Evolutionary conservation across 2,888 invertebrate genomes (phyloP).

Genomic region (Dysmachus trigonus): DNA sequence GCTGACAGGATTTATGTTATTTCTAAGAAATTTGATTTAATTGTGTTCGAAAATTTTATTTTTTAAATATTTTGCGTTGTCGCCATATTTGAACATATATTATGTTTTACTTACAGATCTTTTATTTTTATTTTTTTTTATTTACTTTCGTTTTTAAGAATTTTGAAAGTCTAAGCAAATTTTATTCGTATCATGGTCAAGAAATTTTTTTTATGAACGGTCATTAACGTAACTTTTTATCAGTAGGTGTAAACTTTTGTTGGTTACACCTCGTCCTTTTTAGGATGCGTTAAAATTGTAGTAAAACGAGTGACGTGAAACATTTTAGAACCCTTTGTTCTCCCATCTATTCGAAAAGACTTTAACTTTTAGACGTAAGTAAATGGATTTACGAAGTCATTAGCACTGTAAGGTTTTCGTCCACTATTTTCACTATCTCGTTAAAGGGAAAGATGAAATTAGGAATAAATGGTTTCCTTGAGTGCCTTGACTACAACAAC

Average conservation of each 20-base stretch:
- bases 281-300: too few species aligned
- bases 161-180: not conserved
- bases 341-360: not conserved
- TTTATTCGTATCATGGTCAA: not conserved
- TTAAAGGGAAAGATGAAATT: not conserved
- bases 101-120: not conserved
- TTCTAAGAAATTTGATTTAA: not conserved
- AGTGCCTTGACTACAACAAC: not conserved
- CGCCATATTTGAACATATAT: constrained; percentile 10
- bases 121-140: not conserved
- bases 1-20: constrained; percentile 21
- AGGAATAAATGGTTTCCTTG: not conserved
- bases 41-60: constrained; percentile 12
- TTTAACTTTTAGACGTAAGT: not conserved
- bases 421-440: not conserved
- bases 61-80: constrained; percentile 6
- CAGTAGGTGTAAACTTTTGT: too few species aligned
- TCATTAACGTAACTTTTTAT: not conserved
- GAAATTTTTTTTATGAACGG: not conserved
- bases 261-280: too few species aligned
- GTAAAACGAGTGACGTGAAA: not conserved
- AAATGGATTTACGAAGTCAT: not conserved
- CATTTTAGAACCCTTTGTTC: not conserved
- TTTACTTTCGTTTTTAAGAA: not conserved
- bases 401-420: not conserved